These are phyloP conservation scores for Platypus cylindrus DNA, from an alignment of 2,888 invertebrate genomes.

Conservation along the genomic window DNA sequence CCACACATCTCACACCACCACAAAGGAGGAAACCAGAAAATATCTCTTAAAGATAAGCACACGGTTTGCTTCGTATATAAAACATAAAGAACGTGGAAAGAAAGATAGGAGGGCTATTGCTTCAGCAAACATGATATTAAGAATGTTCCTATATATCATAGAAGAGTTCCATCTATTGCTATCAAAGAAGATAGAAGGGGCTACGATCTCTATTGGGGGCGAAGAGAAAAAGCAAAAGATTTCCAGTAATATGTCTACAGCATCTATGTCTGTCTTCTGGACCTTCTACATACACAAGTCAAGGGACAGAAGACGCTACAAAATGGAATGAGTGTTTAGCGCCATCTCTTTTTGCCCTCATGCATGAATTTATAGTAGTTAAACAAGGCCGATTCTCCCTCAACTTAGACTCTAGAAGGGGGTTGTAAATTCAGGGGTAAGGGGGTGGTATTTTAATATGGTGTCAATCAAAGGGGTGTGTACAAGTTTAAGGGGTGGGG, in stretches of 20 bases:
- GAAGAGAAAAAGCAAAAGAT: conserved; percentile 23
- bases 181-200: conserved; percentile 16
- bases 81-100: conserved; percentile 19
- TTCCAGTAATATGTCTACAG: neutral
- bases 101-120: conserved; percentile 19
- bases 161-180: conserved; percentile 17
- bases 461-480: too few species aligned
- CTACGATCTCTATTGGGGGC: conserved; percentile 22
- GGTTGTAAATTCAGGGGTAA: too few species aligned
- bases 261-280: neutral
- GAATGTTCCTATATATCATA: conserved; percentile 18
- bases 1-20: too few species aligned
- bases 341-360: conserved; percentile 17
- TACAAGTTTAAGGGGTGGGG: too few species aligned
- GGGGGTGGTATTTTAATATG: too few species aligned
- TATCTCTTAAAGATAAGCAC: neutral
- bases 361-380: conserved; percentile 19
- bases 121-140: conserved; percentile 16
- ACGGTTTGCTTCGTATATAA: conserved; percentile 17
- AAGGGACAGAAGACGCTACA: conserved; percentile 24
- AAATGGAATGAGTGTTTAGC: conserved; percentile 26
- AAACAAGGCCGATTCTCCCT: conserved; percentile 1
- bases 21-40: neutral
- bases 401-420: neutral
- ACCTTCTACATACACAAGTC: conserved; percentile 4